Evolutionary conservation across 2,797 vertebrate genomes (phyloP), one percentile per base, ranked within the genome.

Genomic region (Apogon hyalosoma): DNA sequence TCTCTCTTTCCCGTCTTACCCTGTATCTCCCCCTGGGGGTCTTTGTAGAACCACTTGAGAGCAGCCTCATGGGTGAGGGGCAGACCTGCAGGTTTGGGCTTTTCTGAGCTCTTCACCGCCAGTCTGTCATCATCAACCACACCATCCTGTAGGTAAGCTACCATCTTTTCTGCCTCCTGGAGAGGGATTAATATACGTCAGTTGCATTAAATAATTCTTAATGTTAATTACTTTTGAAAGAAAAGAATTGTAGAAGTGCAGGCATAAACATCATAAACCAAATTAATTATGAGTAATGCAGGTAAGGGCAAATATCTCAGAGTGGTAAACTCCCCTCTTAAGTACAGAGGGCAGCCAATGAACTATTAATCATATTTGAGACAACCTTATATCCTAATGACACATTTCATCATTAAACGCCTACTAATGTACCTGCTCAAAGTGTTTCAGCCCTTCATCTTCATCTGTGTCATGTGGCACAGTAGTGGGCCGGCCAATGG

Each of bases 21-120:
- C 90, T 99, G 98, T 88, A 98, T 97, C 90, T 99, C 98, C 89
- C 98, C 97, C 91, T 99, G 98, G 11, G 98, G 98, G 86, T 99
- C 98, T 94, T 99, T 99, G 87, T 99, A 99, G 92, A 96, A 98
- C 98, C 98, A 99, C 88, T 99, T 99, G 75, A 99, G 96, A 79
- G 98, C 97, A 67, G 96, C 96, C 83, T 99, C 97, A 0, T 98
- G 96, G 36, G 96, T 94, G 36, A 96, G 72, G 0, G 96, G 94
- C 65, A 97, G 87, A 3, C 95, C 94, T 10, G 94, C 84, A 54
- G 95, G 93, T 88, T 98, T 99, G 58, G 93, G 89, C 87, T 96
- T 94, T 88, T 96, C 96, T 48, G 94, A 91, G 52, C 92, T 91
- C 88, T 98, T 98, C 39, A 94, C 87, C 39, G 93, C 73, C 64